phyloP scores from a whole-genome alignment of 2,113 vertebrate genomes.

The Oophaga pumilio region DNA sequence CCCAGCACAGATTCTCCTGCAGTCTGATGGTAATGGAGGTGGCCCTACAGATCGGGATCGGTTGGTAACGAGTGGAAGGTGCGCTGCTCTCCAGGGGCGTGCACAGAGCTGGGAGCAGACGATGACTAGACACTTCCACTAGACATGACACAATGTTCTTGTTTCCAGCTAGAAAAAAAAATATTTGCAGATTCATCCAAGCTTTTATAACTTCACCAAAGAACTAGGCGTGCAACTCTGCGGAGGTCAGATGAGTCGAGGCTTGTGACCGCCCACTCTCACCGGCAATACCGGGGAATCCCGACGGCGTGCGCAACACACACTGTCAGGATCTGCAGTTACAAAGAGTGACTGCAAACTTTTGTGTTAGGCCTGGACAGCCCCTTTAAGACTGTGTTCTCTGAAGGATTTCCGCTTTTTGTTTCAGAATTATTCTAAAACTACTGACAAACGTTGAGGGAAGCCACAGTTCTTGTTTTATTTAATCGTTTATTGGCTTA shows the following conservation, averaged over 20 bases:
- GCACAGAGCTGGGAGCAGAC: background rate
- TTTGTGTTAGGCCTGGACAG: no score
- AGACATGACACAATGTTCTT: background rate
- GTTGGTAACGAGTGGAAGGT: background rate
- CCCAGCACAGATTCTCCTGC: background rate
- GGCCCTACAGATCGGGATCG: background rate
- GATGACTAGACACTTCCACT: slow-evolving; percentile 28
- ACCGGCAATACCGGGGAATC: no score
- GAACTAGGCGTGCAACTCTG: background rate
- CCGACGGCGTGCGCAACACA: no score
- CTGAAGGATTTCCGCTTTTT: no score
- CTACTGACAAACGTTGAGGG: no score
- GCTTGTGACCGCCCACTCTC: no score
- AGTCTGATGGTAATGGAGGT: background rate
- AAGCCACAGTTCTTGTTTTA: no score
- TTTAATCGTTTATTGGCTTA: no score
- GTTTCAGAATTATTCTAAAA: no score
- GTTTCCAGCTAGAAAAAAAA: background rate
- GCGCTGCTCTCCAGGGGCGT: background rate
- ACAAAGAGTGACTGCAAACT: no score
- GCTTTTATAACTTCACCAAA: background rate
- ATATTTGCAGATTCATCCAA: background rate
- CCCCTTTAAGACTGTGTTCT: no score
- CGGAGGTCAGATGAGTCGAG: background rate
- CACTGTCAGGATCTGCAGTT: no score